These are phyloP conservation scores for Acipenser transmontanus DNA, from an alignment of 2,797 vertebrate genomes.

Conservation along the genomic window DNA sequence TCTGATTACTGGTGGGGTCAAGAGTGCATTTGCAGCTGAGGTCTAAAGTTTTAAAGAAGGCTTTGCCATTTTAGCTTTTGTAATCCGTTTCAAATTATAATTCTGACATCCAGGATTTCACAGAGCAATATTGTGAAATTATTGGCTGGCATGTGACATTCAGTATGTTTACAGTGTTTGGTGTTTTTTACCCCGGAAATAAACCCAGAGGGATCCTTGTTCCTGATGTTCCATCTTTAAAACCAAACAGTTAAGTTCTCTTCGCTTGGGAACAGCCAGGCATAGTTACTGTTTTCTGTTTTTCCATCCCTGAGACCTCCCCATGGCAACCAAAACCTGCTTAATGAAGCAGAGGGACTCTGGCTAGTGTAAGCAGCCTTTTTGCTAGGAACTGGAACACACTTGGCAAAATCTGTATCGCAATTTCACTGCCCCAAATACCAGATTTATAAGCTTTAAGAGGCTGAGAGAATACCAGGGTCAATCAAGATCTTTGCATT, in stretches of 20 bases:
- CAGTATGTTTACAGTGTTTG: too few relatives aligned
- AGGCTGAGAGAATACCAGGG: slow-evolving; percentile 12
- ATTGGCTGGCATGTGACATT: too few relatives aligned
- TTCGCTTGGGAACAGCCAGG: slow-evolving; percentile 3
- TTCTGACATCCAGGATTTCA: too few relatives aligned
- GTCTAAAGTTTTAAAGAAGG: too few relatives aligned
- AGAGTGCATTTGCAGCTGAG: too few relatives aligned
- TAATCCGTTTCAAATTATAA: too few relatives aligned
- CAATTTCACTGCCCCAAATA: slow-evolving; percentile 18
- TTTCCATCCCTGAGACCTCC: slow-evolving; percentile 13
- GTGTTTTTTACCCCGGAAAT: too few relatives aligned
- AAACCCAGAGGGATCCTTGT: too few relatives aligned
- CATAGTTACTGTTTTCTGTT: slow-evolving; percentile 12
- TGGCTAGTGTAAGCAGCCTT: slow-evolving; percentile 9
- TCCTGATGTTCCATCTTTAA: background rate
- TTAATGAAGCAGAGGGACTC: slow-evolving; percentile 23
- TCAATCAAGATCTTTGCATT: slow-evolving; percentile 20
- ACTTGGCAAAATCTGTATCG: background rate
- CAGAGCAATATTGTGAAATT: too few relatives aligned
- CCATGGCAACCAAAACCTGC: slow-evolving; percentile 20
- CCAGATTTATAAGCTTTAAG: slow-evolving; percentile 18
- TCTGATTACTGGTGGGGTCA: too few relatives aligned
- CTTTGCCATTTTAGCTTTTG: too few relatives aligned
- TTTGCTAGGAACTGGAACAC: slow-evolving; percentile 4
- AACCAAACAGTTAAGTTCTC: slow-evolving; percentile 4